Conservation (phyloP, 2,113 vertebrate genomes). For the Aegotheles bennettii region DNA sequence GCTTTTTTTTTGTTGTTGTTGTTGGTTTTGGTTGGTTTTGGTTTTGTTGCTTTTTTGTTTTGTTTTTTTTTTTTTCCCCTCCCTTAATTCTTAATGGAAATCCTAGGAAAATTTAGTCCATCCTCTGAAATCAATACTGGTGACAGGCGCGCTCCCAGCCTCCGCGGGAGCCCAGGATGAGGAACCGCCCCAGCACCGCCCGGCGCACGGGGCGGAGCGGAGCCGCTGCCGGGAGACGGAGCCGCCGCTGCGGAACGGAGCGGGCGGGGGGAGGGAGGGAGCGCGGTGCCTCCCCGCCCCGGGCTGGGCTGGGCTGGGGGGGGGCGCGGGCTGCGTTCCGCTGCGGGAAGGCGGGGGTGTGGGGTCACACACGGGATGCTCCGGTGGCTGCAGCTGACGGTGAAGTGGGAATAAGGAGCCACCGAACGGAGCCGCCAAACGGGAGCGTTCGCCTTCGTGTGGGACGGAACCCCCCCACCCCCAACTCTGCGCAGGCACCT, state of each 20-base stretch:
- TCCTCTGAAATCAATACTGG: slow-evolving; percentile 86
- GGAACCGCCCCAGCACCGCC: slow-evolving; percentile 69
- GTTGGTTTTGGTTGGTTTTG: no score
- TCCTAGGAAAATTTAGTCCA: slow-evolving; percentile 87
- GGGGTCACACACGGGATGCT: no score
- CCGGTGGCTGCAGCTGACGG: no score
- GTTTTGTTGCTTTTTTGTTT: slow-evolving; percentile 20
- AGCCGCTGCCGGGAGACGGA: no score
- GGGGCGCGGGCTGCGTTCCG: no score
- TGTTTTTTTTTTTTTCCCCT: neutral
- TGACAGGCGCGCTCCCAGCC: slow-evolving; percentile 86
- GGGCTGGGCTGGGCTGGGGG: no score
- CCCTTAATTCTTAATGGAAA: slow-evolving; percentile 82
- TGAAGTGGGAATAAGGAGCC: no score
- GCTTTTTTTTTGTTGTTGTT: slow-evolving; percentile 60
- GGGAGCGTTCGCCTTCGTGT: no score
- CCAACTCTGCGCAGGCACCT: neutral
- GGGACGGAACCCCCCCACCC: no score
- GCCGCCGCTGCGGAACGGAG: neutral
- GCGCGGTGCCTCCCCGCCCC: neutral
- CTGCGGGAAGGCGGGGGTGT: no score
- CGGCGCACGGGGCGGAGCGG: slow-evolving; percentile 58
- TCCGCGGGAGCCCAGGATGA: slow-evolving; percentile 83
- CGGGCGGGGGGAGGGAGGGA: no score
- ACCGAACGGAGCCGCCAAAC: no score